A percentile compares a stretch with the other conserved stretches of the same genome.
phyloP scores from a whole-genome alignment of 37 sponge, comb jelly and placozoan species.

The Beroe forskalii region DNA sequence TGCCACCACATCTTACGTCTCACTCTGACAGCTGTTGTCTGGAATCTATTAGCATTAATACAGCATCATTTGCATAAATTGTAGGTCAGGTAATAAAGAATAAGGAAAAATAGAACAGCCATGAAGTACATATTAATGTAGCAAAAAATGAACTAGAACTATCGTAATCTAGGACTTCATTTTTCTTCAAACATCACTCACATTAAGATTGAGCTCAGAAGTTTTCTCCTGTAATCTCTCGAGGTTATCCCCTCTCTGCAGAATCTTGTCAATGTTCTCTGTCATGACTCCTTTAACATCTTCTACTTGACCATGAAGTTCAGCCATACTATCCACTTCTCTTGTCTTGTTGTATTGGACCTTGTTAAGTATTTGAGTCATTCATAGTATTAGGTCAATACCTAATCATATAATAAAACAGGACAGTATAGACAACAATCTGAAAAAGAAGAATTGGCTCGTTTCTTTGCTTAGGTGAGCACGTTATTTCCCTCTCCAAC shows the following conservation, averaged over 20 bases:
- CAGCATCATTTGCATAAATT: background rate
- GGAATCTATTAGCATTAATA: background rate
- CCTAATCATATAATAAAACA: no score
- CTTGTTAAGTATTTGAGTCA: no score
- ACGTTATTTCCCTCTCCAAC: no score
- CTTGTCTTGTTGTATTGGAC: constrained; percentile 34
- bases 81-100: no score
- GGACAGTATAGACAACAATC: no score
- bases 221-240: background rate
- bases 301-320: constrained; percentile 45
- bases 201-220: constrained; percentile 27
- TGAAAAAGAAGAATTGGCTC: no score
- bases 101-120: no score
- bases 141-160: no score
- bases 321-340: constrained; percentile 47
- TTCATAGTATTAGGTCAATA: no score
- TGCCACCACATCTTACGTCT: constrained; percentile 47
- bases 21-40: background rate
- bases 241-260: constrained; percentile 20
- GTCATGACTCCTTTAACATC: constrained; percentile 51
- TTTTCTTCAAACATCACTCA: no score
- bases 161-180: no score
- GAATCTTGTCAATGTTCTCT: constrained; percentile 21
- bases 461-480: background rate
- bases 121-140: no score